Conservation (phyloP, 2,888 invertebrate genomes). For the Cyclophora punctaria region DNA sequence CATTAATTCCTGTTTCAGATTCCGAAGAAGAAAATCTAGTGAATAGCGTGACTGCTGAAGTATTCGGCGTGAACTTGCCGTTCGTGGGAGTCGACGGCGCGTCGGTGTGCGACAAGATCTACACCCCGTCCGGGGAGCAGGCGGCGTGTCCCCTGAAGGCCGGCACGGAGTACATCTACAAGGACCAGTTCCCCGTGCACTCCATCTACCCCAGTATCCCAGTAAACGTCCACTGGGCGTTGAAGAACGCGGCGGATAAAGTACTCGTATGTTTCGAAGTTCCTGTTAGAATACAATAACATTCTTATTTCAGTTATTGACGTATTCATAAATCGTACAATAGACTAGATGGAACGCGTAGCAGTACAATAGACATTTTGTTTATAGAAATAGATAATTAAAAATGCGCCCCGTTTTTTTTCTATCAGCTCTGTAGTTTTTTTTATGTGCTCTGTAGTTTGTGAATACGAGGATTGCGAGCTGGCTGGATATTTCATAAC, state of each 20-base stretch:
- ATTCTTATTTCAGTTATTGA: too few species aligned
- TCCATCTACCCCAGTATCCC: constrained; percentile 66
- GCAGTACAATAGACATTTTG: background rate
- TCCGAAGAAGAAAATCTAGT: too few species aligned
- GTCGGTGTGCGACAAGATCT: constrained; percentile 80
- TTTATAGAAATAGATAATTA: background rate
- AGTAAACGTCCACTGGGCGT: constrained; percentile 79
- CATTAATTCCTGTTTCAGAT: too few species aligned
- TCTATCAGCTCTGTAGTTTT: too few species aligned
- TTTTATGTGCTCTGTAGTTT: too few species aligned
- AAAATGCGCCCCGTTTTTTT: too few species aligned
- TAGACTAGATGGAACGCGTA: too few species aligned
- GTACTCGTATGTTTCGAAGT: constrained; percentile 80
- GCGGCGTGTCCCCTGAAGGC: constrained; percentile 80
- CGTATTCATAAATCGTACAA: too few species aligned
- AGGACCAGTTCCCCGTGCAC: constrained; percentile 75
- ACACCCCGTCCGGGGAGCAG: constrained; percentile 69
- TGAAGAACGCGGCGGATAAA: constrained; percentile 52
- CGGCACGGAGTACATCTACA: constrained; percentile 81
- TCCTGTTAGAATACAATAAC: constrained; percentile 73
- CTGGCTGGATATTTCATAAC: too few species aligned
- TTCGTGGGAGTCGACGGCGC: constrained; percentile 85
- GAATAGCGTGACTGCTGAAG: constrained; percentile 77
- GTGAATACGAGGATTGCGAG: too few species aligned
- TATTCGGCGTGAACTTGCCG: constrained; percentile 79